Base-by-base conservation (phyloP, 2,888 invertebrate species). In the Habroteleia sp. region DNA sequence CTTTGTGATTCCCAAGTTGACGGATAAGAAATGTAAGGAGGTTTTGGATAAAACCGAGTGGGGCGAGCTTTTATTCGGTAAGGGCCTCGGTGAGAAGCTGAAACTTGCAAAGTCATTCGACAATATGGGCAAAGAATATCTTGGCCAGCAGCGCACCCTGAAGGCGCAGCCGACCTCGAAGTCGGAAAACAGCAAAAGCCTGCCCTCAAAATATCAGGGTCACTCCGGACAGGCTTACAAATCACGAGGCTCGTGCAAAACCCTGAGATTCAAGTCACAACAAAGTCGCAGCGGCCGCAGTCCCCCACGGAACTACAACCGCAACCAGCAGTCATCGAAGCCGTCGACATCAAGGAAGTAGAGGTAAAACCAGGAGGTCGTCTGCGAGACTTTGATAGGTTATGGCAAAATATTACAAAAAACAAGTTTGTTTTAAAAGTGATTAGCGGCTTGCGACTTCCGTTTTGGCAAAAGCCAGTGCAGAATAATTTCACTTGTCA, bases 181-280 rank as follows among this genome's bases (percentile, higher is more conserved):
- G 14, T 20, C 44, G 60, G 69, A 23, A 69, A 69, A 69, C 60
- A 41, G 25, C 7, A 42, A 23, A 6, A 35, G 44, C 23, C 37
- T 46, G 60, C 8, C 69, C 33, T 11, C 17, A 10, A 52, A 37
- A 7, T 35, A 42, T 11, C 60, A 41, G 41, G 52, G 60, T 27
- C 37, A 25, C 6, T 14, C 1, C 8, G 20, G 52, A 16, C 23
- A 52, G 69, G 39, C 52, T 14, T 58, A 50, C 33, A 46, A 35
- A 13, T 14, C 27, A 7, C 48, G 11, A 20, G 37, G 33, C 20
- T 23, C 41, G 3, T 31, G 4, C 41, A 2, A 63, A 10, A 8
- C 3, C 0, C 7, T 54, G 27, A 39, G 17, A 6, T 54, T 54
- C 54, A 54, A 11, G n/a, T n/a, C 4, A 3, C 39, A 39, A 8